Conservation (phyloP, 2,888 invertebrate genomes). For the Stenurella melanura region DNA sequence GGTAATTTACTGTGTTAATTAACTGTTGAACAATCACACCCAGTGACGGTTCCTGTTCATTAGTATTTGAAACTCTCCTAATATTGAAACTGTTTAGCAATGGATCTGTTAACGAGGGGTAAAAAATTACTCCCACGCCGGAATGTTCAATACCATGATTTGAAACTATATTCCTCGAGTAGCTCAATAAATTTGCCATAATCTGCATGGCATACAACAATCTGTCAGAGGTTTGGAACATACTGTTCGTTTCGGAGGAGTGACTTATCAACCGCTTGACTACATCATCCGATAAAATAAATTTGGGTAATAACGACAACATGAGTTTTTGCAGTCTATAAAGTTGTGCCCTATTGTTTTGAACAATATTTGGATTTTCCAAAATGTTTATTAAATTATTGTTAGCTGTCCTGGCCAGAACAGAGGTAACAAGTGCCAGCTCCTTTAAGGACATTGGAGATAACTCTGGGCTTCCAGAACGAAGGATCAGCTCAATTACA, state of each 20-base stretch:
- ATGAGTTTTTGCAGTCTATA: constrained; percentile 84
- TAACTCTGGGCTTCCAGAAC: constrained; percentile 81
- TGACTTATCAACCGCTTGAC: constrained; percentile 70
- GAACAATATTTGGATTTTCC: constrained; percentile 71
- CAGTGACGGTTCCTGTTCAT: constrained; percentile 73
- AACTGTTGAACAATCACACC: constrained; percentile 77
- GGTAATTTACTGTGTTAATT: constrained; percentile 76
- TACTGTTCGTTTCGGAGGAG: constrained; percentile 58
- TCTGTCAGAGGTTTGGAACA: constrained; percentile 71
- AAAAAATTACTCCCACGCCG: constrained; percentile 75
- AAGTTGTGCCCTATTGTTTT: constrained; percentile 77
- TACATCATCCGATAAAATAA: constrained; percentile 72
- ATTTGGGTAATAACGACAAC: constrained; percentile 84
- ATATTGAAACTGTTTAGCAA: constrained; percentile 61
- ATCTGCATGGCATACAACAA: constrained; percentile 77
- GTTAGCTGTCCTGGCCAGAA: constrained; percentile 69
- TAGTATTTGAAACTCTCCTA: constrained; percentile 58
- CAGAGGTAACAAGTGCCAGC: constrained; percentile 82
- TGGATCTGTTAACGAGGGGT: constrained; percentile 73
- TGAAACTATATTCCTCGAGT: constrained; percentile 81
- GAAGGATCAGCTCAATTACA: constrained; percentile 85
- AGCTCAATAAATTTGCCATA: constrained; percentile 82
- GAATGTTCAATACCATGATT: constrained; percentile 76
- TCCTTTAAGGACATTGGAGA: constrained; percentile 82
- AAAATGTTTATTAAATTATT: constrained; percentile 68